These are phyloP conservation scores for Luscinia luscinia DNA, from an alignment of 2,797 vertebrate species.

Conservation along the genomic window DNA sequence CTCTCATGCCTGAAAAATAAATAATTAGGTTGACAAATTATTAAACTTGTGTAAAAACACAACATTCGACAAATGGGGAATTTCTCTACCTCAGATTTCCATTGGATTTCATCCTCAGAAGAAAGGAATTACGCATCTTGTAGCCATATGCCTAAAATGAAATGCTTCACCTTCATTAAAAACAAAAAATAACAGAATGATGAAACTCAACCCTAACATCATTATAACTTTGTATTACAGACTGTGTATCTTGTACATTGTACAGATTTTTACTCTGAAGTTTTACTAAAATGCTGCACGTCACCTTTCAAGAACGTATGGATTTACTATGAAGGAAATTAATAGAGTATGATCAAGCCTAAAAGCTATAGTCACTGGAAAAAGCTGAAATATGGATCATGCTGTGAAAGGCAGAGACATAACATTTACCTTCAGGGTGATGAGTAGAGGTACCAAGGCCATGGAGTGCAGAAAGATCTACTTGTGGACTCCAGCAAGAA, in stretches of 20 bases:
- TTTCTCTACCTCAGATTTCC: background rate
- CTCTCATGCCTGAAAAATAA: background rate
- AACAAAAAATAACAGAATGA: background rate
- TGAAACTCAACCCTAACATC: background rate
- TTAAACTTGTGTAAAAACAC: background rate
- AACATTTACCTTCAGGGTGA: background rate
- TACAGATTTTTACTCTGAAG: background rate
- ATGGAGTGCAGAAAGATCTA: background rate
- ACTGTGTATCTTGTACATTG: background rate
- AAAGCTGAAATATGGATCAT: background rate
- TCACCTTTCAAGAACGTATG: background rate
- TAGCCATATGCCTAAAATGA: background rate
- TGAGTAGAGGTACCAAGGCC: background rate
- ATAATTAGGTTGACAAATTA: background rate
- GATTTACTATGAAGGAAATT: background rate
- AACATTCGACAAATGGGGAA: background rate
- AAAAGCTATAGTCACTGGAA: background rate
- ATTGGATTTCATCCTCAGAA: background rate
- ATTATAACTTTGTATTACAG: background rate
- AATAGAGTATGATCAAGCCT: background rate
- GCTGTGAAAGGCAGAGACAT: background rate
- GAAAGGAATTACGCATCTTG: background rate
- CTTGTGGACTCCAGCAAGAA: background rate
- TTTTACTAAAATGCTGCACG: background rate
- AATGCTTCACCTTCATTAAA: background rate